These are phyloP conservation scores for Platycheirus albimanus DNA, from an alignment of 2,888 invertebrate genomes.

Conservation along the genomic window DNA sequence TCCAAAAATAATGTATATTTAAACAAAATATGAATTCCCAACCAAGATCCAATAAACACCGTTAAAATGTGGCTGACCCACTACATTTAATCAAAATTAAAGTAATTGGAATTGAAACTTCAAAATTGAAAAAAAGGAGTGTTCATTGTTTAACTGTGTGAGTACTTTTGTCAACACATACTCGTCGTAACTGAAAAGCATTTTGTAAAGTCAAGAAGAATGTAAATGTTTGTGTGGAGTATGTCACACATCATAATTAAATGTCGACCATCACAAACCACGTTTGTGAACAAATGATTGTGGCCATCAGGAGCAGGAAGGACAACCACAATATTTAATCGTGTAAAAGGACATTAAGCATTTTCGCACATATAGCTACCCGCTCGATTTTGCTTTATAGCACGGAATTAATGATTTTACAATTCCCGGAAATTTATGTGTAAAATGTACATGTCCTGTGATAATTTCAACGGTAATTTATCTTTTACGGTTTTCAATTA, in stretches of 20 bases:
- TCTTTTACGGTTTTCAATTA: conserved; percentile 57
- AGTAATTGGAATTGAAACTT: conserved; percentile 57
- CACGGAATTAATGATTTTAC: conserved; percentile 68
- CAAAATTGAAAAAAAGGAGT: not conserved
- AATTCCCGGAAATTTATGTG: conserved; percentile 52
- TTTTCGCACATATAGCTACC: conserved; percentile 66
- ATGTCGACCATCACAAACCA: conserved; percentile 18
- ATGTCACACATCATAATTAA: not conserved
- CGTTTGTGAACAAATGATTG: conserved; percentile 35
- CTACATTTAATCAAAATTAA: no score
- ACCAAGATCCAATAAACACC: no score
- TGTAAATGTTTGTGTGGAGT: not conserved
- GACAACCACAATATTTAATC: conserved; percentile 41
- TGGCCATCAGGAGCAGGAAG: conserved; percentile 3
- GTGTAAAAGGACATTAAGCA: conserved; percentile 58
- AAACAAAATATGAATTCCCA: no score
- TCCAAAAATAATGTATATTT: no score
- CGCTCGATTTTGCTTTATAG: no score
- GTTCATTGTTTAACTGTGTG: not conserved
- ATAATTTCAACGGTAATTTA: conserved; percentile 71
- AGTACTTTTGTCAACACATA: conserved; percentile 44
- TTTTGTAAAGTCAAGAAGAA: no score
- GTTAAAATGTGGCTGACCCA: no score
- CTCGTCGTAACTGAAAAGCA: no score
- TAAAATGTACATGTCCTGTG: conserved; percentile 57